Conservation (phyloP, 2,113 vertebrate species). For the Trematomus loennbergii region DNA sequence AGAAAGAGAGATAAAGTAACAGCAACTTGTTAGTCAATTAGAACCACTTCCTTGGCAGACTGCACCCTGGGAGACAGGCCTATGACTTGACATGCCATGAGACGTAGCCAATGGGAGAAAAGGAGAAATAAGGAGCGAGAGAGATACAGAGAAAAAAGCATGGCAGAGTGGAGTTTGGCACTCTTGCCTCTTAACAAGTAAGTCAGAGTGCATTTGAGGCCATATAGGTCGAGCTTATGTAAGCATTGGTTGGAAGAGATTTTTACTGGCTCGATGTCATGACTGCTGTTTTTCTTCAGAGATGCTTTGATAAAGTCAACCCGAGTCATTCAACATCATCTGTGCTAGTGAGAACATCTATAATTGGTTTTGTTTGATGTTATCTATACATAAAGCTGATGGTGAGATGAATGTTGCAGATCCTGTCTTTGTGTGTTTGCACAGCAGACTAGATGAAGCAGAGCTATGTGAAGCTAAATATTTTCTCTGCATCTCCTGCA, state of each 20-base stretch:
- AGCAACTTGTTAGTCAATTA: slow-evolving; percentile 71
- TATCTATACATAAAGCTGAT: background rate
- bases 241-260: background rate
- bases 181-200: background rate
- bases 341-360: background rate
- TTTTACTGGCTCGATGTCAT: background rate
- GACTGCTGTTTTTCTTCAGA: background rate
- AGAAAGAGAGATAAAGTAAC: slow-evolving; percentile 33
- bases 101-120: slow-evolving; percentile 33
- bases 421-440: slow-evolving; percentile 33
- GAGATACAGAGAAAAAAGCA: background rate
- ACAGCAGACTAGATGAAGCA: slow-evolving; percentile 24
- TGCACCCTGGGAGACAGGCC: slow-evolving; percentile 43
- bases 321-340: background rate
- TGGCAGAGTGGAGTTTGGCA: slow-evolving; percentile 16
- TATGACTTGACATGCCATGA: slow-evolving; percentile 62
- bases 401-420: slow-evolving; percentile 22
- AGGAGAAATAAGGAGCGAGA: background rate
- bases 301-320: background rate
- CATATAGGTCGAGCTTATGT: background rate
- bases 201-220: background rate
- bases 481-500: slow-evolving; percentile 59
- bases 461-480: slow-evolving; percentile 52
- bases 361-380: background rate
- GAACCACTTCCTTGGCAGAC: slow-evolving; percentile 59